Evolutionary conservation across 1,140 invertebrate genomes (phyloP).

Genomic region (Brachionus angularis): DNA sequence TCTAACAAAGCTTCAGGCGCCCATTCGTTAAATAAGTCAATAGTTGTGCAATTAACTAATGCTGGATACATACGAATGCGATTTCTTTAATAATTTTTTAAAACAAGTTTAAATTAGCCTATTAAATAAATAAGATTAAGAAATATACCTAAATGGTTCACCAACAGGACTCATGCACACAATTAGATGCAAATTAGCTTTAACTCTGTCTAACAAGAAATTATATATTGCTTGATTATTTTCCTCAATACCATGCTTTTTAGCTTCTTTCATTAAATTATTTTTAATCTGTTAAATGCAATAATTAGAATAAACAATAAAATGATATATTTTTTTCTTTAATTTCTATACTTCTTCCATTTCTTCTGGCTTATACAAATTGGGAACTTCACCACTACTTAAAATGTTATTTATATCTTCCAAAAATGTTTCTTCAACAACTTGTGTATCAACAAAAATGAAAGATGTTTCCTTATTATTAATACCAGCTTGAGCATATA

Average conservation of each 20-base stretch:
- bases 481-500: conserved; percentile 70
- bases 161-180: conserved; percentile 81
- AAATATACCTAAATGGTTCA: conserved; percentile 62
- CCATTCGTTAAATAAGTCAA: conserved; percentile 83
- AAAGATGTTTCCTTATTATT: conserved; percentile 71
- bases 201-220: conserved; percentile 71
- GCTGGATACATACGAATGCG: conserved; percentile 77
- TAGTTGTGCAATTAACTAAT: conserved; percentile 76
- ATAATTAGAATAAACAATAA: conserved; percentile 46
- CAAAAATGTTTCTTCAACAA: conserved; percentile 57
- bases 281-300: conserved; percentile 65
- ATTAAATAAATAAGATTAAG: neutral
- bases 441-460: conserved; percentile 73
- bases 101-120: conserved; percentile 7
- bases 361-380: conserved; percentile 57
- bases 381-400: conserved; percentile 58
- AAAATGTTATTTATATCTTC: conserved; percentile 59
- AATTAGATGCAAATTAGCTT: conserved; percentile 72
- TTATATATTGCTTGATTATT: conserved; percentile 50
- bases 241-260: conserved; percentile 64
- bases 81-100: conserved; percentile 64
- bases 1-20: conserved; percentile 76
- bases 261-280: conserved; percentile 65
- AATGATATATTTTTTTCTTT: too few species aligned
- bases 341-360: conserved; percentile 60